Base-by-base conservation (phyloP, 2,888 invertebrate species). In the Eurois occulta region DNA sequence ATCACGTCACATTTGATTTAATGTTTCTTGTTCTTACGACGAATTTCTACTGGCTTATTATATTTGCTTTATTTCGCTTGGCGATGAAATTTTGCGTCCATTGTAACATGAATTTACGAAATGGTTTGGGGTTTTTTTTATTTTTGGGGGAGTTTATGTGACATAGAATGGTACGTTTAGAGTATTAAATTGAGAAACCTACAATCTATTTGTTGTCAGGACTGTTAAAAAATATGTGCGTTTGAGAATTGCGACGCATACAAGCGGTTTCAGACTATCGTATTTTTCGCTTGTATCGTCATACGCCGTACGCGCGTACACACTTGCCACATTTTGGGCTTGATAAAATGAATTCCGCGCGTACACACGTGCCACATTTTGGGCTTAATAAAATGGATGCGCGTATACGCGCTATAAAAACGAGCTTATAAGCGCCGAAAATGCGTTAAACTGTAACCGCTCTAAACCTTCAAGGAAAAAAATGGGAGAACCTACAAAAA, bases 1-100 rank as follows among this genome's bases (percentile, higher is more conserved):
- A 60, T 18, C 46, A 38, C 52, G 62, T 73, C 78, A 64, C 13
- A 58, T 75, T 52, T 72, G 68, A 76, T 81, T 69, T 72, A 77
- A 8, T 48, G 32, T 55, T 75, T 32, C 58, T 32, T 18, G 28
- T 77, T 69, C 41, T 70, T 70, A 70, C 28, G 7, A 38, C 28
- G 2, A 24, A n/a, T 48, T 1, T 35, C 8, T 5, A 28, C 41
- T 24, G 32, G 16, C 58, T 18, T 32, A 55, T 62, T 83, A 62
- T 6, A 62, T 70, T 65, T 52, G 60, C 11, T 68, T 28, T 35
- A 48, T 58, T 76, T 68, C 16, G 2, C 1, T 48, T 41, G 35
- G 48, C n/a, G 2, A 18, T 73, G 6, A 32, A 73, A 65, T 62
- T 0, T 67, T 5, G 32, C 67, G 2, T 66, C 24, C 2, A 28